Evolutionary conservation across 2,113 vertebrate species (phyloP), one percentile per base, ranked within the genome.

Genomic region (Passer domesticus): DNA sequence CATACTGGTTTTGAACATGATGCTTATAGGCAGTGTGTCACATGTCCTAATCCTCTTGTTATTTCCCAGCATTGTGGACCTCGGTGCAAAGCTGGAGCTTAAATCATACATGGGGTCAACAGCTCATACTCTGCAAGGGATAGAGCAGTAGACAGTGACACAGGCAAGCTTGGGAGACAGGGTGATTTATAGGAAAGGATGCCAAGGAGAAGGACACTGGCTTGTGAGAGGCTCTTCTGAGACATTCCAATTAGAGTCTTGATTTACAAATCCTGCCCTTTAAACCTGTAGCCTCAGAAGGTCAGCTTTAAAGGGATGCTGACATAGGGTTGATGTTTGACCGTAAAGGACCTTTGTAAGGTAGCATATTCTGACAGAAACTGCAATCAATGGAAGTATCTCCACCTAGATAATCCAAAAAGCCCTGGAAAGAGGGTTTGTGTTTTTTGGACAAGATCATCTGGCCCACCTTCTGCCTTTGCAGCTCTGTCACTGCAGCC

Each of bases 191-290:
- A 81, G 75, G 44, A 39, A 85, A 63, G n/a, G 52, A 39, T 63
- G 33, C 0, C 0, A 88, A 76, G 52, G 72, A 92, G 74, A 72
- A 90, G 87, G 74, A 89, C 4, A 1, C 27, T 69, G 67, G 27
- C 25, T 76, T 94, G 37, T 41, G 70, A 79, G 56, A 86, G 33
- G 41, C 72, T 91, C n/a, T 90, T 91, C 46, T 78, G 85, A 94
- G 75, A 91, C 72, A 30, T 88, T 94, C 58, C 84, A 91, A 37
- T 95, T 94, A 88, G 49, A 49, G 49, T 67, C 66, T 53, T 76
- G 81, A 87, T 94, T 94, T 94, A 76, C 60, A 90, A 95, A 93
- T 93, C 62, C 33, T 83, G n/a, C 64, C 55, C 67, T 95, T 94
- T 94, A 92, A 92, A 77, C 72, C 30, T 66, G 43, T 76, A 87